These are phyloP conservation scores for Rotaria sp. DNA, from an alignment of 2,888 invertebrate genomes.

Conservation along the genomic window DNA sequence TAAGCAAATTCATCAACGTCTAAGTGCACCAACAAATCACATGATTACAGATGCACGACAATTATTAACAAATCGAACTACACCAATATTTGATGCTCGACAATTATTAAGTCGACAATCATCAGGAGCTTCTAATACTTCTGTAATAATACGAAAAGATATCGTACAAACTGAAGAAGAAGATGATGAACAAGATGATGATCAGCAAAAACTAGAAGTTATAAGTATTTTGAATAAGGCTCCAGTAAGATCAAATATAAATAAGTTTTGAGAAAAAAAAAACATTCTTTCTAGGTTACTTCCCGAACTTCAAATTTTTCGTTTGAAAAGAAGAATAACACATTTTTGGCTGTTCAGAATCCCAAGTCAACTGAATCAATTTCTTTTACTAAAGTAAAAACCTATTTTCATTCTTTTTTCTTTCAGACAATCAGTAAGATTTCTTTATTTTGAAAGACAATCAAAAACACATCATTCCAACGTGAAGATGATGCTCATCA, in stretches of 20 bases:
- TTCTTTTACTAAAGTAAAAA: neutral
- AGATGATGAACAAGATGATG: neutral
- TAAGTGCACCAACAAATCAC: neutral
- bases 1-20: neutral
- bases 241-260: neutral
- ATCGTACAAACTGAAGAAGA: neutral
- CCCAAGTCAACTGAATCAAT: neutral
- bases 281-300: neutral
- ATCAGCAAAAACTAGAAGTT: neutral
- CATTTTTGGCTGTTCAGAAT: neutral
- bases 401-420: no score
- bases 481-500: neutral
- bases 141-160: neutral
- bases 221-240: neutral
- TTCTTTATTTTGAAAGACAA: neutral
- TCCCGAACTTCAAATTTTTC: neutral
- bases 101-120: conserved; percentile 11
- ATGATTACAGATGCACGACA: neutral
- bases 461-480: neutral
- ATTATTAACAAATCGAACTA: neutral
- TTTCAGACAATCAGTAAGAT: no score
- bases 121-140: neutral
- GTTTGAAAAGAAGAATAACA: no score
- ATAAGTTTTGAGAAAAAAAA: neutral
- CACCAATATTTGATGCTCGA: conserved; percentile 1